Conservation (phyloP, 2,888 invertebrate species). For the Drosophila diplacantha region DNA sequence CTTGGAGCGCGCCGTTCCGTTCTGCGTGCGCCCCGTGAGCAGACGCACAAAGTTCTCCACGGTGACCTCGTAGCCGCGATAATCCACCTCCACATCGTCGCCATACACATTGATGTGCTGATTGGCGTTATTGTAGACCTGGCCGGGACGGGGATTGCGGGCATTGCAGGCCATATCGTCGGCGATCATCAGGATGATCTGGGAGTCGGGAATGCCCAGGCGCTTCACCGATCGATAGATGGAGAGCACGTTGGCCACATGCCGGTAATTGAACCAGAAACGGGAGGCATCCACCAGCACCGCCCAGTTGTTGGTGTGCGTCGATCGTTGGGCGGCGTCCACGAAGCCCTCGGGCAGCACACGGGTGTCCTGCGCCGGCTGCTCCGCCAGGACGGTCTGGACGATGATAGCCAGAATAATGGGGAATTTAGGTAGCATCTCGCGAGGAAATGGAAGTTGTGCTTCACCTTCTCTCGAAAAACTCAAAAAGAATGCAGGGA, state of each 20-base stretch:
- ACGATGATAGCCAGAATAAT: conserved; percentile 1
- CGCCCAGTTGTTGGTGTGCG: conserved; percentile 99
- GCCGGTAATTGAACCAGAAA: conserved; percentile 99
- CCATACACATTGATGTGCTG: conserved; percentile 99
- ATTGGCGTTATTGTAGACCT: conserved; percentile 98
- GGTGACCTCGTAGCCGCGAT: conserved; percentile 95
- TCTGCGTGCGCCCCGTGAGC: conserved; percentile 93
- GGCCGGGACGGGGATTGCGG: conserved; percentile 97
- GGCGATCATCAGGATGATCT: conserved; percentile 99
- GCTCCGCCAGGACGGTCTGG: not conserved
- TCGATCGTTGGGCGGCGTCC: conserved; percentile 72
- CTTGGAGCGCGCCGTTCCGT: conserved; percentile 96
- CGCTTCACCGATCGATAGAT: conserved; percentile 98
- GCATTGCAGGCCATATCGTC: conserved; percentile 99
- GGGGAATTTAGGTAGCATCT: conserved; percentile 9
- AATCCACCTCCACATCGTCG: conserved; percentile 99
- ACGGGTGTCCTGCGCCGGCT: conserved; percentile 38
- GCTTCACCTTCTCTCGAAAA: not conserved
- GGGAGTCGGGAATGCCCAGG: conserved; percentile 98
- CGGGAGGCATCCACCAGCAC: conserved; percentile 98
- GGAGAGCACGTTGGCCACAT: conserved; percentile 98
- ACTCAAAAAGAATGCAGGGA: not conserved
- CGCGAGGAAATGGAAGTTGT: not conserved
- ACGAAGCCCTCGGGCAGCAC: conserved; percentile 72
- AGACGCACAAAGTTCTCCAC: conserved; percentile 99